Percentiles rank a stretch among this genome's conserved stretches.
phyloP scores from a whole-genome alignment of 2,888 invertebrate genomes.

The Periphyllus acericola region DNA sequence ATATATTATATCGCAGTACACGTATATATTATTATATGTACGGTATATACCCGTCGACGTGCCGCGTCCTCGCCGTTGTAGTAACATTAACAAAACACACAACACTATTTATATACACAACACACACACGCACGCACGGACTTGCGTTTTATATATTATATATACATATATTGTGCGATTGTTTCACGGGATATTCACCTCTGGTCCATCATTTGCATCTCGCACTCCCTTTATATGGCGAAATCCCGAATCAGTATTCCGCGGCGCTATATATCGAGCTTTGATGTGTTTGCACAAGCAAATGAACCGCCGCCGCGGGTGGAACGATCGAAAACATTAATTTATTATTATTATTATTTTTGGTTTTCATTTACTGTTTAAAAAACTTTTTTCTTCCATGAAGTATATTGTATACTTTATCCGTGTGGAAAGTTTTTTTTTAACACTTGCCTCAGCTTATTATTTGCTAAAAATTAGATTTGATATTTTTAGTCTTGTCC shows the following conservation, averaged over 20 bases:
- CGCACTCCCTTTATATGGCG: background rate
- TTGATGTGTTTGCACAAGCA: slow-evolving; percentile 50
- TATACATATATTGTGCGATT: background rate
- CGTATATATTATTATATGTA: background rate
- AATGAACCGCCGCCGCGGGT: slow-evolving; percentile 1
- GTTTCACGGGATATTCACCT: slow-evolving; percentile 31
- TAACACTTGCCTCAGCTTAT: too few species aligned
- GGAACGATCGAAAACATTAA: background rate
- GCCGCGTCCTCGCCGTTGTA: background rate
- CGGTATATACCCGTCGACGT: background rate
- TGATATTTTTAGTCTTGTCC: too few species aligned
- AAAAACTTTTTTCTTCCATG: background rate
- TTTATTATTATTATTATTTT: background rate
- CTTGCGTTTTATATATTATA: background rate
- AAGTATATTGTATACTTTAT: too few species aligned
- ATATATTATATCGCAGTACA: background rate
- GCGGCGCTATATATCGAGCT: slow-evolving; percentile 9
- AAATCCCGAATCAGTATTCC: slow-evolving; percentile 60
- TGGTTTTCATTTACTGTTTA: background rate
- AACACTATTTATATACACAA: slow-evolving; percentile 8
- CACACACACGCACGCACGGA: background rate
- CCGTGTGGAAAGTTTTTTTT: too few species aligned
- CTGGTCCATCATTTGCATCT: slow-evolving; percentile 26
- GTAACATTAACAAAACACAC: slow-evolving; percentile 55
- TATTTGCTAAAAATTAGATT: too few species aligned